Percentiles rank a stretch among this genome's conserved stretches.
Conservation (phyloP, 2,113 vertebrate genomes). For the Colius striatus region DNA sequence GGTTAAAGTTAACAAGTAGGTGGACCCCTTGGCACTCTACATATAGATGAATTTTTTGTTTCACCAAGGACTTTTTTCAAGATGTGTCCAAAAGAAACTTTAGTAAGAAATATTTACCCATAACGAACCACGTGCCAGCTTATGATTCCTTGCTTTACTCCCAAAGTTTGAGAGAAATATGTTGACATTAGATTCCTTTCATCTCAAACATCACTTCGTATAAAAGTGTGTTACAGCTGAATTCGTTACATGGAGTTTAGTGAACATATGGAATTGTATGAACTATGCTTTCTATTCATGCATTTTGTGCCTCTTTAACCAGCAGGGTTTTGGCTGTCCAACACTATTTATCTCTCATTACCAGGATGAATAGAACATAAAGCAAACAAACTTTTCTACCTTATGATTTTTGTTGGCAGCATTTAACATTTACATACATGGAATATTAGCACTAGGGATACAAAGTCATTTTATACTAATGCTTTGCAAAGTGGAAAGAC, state of each 20-base stretch:
- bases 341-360: not conserved
- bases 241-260: not conserved
- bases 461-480: constrained; percentile 36
- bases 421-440: not conserved
- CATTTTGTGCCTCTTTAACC: not conserved
- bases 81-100: not conserved
- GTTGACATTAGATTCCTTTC: not conserved
- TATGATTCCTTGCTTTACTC: not conserved
- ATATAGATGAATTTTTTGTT: not conserved
- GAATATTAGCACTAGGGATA: constrained; percentile 9
- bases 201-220: not conserved
- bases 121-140: not conserved
- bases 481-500: constrained; percentile 26
- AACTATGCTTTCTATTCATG: not conserved
- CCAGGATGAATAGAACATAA: not conserved
- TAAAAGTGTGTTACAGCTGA: rapidly evolving
- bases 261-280: not conserved
- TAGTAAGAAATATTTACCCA: not conserved
- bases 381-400: not conserved
- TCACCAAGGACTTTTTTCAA: not conserved
- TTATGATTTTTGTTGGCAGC: not conserved
- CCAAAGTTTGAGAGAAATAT: not conserved
- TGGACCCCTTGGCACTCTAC: not conserved
- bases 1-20: not conserved
- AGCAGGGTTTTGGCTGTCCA: not conserved